Percentiles rank a stretch among this genome's conserved stretches.
These are phyloP conservation scores for Lutraria rhynchaena DNA, from an alignment of 1,140 invertebrate species.

Conservation along the genomic window DNA sequence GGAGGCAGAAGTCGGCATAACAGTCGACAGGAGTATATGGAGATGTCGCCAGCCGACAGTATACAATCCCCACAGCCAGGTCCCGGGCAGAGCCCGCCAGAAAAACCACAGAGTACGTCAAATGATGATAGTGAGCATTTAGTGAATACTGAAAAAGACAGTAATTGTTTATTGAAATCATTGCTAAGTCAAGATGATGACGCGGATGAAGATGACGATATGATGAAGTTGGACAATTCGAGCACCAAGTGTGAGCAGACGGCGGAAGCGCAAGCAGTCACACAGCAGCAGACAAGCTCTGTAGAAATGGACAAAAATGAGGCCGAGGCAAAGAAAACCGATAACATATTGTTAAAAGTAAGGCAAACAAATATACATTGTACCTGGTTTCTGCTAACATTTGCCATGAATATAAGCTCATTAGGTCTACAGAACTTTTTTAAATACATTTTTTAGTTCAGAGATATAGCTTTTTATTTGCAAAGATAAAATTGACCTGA, in stretches of 20 bases:
- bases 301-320: slow-evolving; percentile 80
- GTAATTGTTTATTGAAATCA: slow-evolving; percentile 88
- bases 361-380: no score
- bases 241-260: slow-evolving; percentile 57
- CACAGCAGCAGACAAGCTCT: slow-evolving; percentile 28
- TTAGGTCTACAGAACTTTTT: no score
- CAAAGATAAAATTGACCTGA: background rate
- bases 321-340: slow-evolving; percentile 81
- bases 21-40: slow-evolving; percentile 55
- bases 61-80: slow-evolving; percentile 84
- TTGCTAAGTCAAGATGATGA: slow-evolving; percentile 91
- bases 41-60: slow-evolving; percentile 80
- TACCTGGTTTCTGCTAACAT: no score
- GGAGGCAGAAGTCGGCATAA: slow-evolving; percentile 40
- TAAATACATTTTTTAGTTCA: background rate
- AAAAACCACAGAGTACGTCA: slow-evolving; percentile 82
- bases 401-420: no score
- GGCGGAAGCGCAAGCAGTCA: slow-evolving; percentile 8
- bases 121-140: slow-evolving; percentile 80
- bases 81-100: slow-evolving; percentile 80
- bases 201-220: slow-evolving; percentile 82
- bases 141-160: slow-evolving; percentile 68
- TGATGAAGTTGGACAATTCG: slow-evolving; percentile 51
- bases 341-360: slow-evolving; percentile 89
- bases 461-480: no score